Conservation (phyloP, 2,888 invertebrate genomes). For the Drosophila eohydei region DNA sequence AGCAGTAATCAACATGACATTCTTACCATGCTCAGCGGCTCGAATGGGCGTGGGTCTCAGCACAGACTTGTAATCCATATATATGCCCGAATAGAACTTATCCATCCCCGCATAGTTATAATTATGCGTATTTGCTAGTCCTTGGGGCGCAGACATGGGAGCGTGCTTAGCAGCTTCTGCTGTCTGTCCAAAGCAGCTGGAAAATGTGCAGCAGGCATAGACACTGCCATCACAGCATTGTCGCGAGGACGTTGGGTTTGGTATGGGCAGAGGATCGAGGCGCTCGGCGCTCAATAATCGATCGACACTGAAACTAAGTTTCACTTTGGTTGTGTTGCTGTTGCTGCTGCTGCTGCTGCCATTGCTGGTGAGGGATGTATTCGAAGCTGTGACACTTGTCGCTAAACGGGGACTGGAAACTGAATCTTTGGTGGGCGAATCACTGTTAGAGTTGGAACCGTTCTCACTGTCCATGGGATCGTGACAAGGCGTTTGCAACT, state of each 20-base stretch:
- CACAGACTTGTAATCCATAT: slow-evolving; percentile 80
- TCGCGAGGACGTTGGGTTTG: slow-evolving; percentile 13
- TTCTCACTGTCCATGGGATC: slow-evolving; percentile 39
- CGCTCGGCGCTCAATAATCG: slow-evolving; percentile 76
- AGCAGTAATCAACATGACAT: not conserved
- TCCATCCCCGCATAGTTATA: slow-evolving; percentile 60
- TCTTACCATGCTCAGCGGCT: slow-evolving; percentile 79
- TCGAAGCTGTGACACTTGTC: slow-evolving; percentile 16
- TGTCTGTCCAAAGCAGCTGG: slow-evolving; percentile 64
- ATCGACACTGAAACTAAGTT: slow-evolving; percentile 84
- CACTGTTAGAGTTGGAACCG: slow-evolving; percentile 39
- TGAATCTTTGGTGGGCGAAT: slow-evolving; percentile 54
- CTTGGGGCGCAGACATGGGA: slow-evolving; percentile 20
- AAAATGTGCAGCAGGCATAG: slow-evolving; percentile 73
- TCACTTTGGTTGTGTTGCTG: slow-evolving; percentile 75
- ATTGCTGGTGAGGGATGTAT: slow-evolving; percentile 10
- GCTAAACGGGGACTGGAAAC: slow-evolving; percentile 13
- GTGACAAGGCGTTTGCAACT: slow-evolving; percentile 19
- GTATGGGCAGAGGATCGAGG: slow-evolving; percentile 24
- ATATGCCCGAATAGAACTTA: slow-evolving; percentile 65
- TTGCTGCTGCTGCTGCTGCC: slow-evolving; percentile 23
- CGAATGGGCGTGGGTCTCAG: slow-evolving; percentile 82
- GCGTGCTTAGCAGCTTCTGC: slow-evolving; percentile 51
- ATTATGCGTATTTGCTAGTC: slow-evolving; percentile 12
- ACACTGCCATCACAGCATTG: slow-evolving; percentile 70